Conservation (phyloP, 2,797 vertebrate genomes). For the Podargus strigoides region DNA sequence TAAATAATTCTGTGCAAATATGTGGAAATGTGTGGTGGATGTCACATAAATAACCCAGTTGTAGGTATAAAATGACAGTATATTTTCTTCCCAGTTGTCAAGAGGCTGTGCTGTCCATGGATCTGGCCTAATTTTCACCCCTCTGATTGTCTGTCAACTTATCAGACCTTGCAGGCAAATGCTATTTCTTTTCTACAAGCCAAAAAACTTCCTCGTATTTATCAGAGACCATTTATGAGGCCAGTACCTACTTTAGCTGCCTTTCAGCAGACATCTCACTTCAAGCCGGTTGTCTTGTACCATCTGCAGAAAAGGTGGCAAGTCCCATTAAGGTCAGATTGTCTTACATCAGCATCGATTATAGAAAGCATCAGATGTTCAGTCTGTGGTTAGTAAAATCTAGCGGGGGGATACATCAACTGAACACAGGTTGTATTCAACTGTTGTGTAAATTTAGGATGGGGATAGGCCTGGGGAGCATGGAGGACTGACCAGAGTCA, state of each 20-base stretch:
- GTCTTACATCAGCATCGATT: accelerated
- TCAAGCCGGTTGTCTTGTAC: neutral
- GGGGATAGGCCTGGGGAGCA: accelerated
- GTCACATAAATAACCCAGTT: neutral
- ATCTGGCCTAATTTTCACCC: neutral
- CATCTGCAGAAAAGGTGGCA: neutral
- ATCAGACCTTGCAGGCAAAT: neutral
- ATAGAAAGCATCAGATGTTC: neutral
- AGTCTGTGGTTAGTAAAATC: too few relatives aligned
- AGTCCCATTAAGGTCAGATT: neutral
- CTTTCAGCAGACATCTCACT: neutral
- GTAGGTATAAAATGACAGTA: neutral
- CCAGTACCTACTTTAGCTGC: neutral
- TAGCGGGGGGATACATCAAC: too few relatives aligned
- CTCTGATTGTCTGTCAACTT: neutral
- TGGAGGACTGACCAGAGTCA: neutral
- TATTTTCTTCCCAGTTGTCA: neutral
- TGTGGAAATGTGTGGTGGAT: neutral
- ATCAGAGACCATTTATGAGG: neutral
- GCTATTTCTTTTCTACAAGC: neutral
- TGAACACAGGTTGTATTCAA: neutral
- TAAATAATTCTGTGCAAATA: conserved; percentile 16
- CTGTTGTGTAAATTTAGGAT: accelerated
- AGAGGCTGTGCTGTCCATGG: neutral
- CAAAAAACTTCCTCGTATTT: neutral